These are phyloP conservation scores for Drosophila formosana DNA, from an alignment of 2,888 invertebrate species.

Conservation along the genomic window DNA sequence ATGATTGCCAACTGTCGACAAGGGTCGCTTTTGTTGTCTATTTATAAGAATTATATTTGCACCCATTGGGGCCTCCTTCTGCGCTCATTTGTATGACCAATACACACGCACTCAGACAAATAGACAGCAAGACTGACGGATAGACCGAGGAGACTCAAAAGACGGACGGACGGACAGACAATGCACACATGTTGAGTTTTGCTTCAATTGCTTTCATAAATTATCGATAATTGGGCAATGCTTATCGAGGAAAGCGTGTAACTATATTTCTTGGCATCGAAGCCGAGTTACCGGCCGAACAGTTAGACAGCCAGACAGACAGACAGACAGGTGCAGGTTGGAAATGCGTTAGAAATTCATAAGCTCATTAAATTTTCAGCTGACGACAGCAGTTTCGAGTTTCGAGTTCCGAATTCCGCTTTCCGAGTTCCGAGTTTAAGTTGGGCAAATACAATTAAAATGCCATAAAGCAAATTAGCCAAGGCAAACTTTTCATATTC, in stretches of 20 bases:
- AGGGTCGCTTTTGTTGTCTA: slow-evolving; percentile 77
- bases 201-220: slow-evolving; percentile 70
- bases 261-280: neutral
- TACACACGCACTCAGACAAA: slow-evolving; percentile 27
- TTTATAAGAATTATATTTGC: slow-evolving; percentile 78
- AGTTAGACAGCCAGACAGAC: neutral
- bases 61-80: slow-evolving; percentile 56
- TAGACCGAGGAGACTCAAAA: neutral
- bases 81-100: slow-evolving; percentile 63
- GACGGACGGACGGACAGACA: slow-evolving; percentile 10
- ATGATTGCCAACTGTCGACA: slow-evolving; percentile 76
- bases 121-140: slow-evolving; percentile 17
- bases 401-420: slow-evolving; percentile 7
- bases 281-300: neutral
- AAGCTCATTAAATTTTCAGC: slow-evolving; percentile 77
- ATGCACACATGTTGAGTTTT: slow-evolving; percentile 53
- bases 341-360: slow-evolving; percentile 68
- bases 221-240: slow-evolving; percentile 73
- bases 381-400: slow-evolving; percentile 43
- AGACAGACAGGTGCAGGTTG: slow-evolving; percentile 38
- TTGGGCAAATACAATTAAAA: slow-evolving; percentile 77
- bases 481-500: slow-evolving; percentile 77
- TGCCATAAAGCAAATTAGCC: slow-evolving; percentile 80
- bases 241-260: slow-evolving; percentile 52
- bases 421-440: slow-evolving; percentile 35